phyloP scores from a whole-genome alignment of 2,888 invertebrate species.

The Boloria selene region DNA sequence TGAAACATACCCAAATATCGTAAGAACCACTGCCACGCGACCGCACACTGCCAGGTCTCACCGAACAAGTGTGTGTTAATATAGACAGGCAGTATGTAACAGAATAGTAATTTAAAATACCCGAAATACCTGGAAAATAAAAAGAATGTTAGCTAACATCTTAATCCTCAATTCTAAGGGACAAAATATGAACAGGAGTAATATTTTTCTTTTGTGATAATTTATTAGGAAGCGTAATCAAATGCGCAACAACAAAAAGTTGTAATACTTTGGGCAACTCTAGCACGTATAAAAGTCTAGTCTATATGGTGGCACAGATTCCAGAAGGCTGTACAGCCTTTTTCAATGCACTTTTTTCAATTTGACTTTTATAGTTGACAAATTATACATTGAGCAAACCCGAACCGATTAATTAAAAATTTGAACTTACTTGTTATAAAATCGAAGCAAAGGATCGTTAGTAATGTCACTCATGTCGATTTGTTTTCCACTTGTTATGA shows the following conservation, averaged over 20 bases:
- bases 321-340: too few species aligned
- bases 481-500: slow-evolving; percentile 87
- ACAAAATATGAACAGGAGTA: too few species aligned
- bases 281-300: too few species aligned
- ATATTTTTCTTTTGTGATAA: not conserved
- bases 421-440: slow-evolving; percentile 86
- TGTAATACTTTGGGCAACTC: too few species aligned
- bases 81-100: slow-evolving; percentile 88
- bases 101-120: slow-evolving; percentile 84
- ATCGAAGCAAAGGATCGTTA: slow-evolving; percentile 86
- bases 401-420: not conserved
- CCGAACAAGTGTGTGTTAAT: slow-evolving; percentile 87
- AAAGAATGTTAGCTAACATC: too few species aligned
- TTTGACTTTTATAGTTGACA: too few species aligned
- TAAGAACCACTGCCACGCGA: slow-evolving; percentile 87
- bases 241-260: too few species aligned
- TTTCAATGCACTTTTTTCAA: too few species aligned
- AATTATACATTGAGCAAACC: too few species aligned
- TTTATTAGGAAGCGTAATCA: not conserved
- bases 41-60: slow-evolving; percentile 86
- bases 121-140: slow-evolving; percentile 82
- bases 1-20: slow-evolving; percentile 90
- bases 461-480: slow-evolving; percentile 90
- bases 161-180: too few species aligned
- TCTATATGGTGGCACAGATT: too few species aligned